A percentile compares a stretch with the other conserved stretches of the same genome.
phyloP scores from a whole-genome alignment of 2,113 vertebrate species.

The Scytalopus superciliaris region DNA sequence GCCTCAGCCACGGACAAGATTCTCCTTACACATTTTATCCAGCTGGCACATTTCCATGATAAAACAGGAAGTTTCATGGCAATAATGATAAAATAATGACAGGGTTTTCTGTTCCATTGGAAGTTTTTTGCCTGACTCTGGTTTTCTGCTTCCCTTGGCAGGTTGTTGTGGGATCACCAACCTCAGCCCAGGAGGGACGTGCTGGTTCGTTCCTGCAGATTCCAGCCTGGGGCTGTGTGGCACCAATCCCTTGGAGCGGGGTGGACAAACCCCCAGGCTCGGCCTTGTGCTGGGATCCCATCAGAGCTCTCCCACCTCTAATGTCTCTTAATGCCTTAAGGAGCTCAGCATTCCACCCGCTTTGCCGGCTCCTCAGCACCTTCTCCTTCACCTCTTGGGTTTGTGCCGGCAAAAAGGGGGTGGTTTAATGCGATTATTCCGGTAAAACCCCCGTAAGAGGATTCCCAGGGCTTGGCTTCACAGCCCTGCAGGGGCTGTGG shows the following conservation, averaged over 20 bases:
- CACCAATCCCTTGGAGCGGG: accelerated
- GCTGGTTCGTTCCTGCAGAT: accelerated
- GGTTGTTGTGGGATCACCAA: neutral
- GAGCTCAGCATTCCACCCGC: neutral
- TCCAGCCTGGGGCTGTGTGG: accelerated
- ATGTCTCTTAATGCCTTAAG: neutral
- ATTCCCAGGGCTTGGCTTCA: neutral
- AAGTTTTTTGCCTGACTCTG: accelerated
- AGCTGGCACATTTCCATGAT: neutral
- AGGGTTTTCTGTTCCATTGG: accelerated
- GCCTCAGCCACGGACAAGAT: neutral
- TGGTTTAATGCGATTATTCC: neutral
- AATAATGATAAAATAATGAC: neutral
- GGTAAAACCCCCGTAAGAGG: neutral
- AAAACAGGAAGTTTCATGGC: neutral
- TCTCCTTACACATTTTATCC: neutral
- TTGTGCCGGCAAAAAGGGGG: neutral
- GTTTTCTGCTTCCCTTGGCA: neutral
- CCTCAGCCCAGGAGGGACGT: accelerated
- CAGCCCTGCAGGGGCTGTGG: accelerated
- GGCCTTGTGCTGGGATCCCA: neutral
- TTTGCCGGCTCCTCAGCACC: neutral
- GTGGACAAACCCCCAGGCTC: accelerated
- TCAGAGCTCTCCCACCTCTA: neutral
- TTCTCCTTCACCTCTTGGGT: neutral